Conservation (phyloP, 2,113 vertebrate species). For the Nematolebias whitei region DNA sequence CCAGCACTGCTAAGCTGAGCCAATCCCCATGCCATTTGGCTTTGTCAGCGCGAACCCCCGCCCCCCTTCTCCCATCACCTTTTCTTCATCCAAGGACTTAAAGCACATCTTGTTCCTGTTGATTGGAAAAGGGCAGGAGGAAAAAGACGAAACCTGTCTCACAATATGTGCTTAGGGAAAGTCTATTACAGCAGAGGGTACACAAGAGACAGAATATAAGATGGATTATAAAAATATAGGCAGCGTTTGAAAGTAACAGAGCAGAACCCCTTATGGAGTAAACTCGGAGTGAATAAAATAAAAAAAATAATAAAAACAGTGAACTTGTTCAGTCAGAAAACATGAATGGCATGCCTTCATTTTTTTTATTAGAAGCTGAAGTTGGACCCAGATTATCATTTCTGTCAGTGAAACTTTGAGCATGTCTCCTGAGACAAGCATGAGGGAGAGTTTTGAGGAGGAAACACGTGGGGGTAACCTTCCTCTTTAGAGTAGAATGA, state of each 20-base stretch:
- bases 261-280: not conserved
- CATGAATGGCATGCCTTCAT: conserved; percentile 22
- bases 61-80: conserved; percentile 16
- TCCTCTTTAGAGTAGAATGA: conserved; percentile 33
- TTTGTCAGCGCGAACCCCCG: conserved; percentile 20
- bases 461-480: conserved; percentile 2
- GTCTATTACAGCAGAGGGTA: conserved; percentile 21
- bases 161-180: conserved; percentile 28
- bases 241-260: not conserved
- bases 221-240: conserved; percentile 9
- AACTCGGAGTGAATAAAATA: not conserved
- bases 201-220: not conserved
- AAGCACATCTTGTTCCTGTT: conserved; percentile 52
- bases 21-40: conserved; percentile 57
- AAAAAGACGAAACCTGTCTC: conserved; percentile 39
- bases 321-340: conserved; percentile 45
- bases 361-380: conserved; percentile 51
- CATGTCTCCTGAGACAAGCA: conserved; percentile 1
- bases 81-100: conserved; percentile 26
- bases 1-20: conserved; percentile 29
- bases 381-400: conserved; percentile 35
- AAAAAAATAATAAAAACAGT: not conserved
- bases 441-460: not conserved
- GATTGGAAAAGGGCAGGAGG: conserved; percentile 11
- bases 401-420: conserved; percentile 32